phyloP scores from a whole-genome alignment of 2,113 vertebrate genomes.

The Colinus virginianus region DNA sequence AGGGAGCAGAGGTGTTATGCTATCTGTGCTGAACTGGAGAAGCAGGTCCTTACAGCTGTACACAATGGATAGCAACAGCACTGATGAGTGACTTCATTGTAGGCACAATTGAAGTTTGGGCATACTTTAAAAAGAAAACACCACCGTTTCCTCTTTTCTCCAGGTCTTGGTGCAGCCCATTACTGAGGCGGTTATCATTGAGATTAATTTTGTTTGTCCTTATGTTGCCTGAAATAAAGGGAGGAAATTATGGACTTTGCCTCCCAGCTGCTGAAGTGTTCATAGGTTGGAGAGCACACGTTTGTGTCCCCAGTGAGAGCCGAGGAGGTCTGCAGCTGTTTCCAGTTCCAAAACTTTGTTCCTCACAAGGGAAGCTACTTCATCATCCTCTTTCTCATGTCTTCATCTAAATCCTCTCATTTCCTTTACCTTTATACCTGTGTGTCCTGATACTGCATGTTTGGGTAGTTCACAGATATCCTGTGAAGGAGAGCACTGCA shows the following conservation, averaged over 20 bases:
- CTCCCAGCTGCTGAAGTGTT: not conserved
- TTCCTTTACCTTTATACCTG: not conserved
- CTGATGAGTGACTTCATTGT: not conserved
- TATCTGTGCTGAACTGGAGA: rapidly evolving
- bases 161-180: not conserved
- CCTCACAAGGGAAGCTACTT: not conserved
- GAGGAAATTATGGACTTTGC: not conserved
- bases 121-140: not conserved
- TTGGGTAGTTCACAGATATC: not conserved
- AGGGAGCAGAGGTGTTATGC: rapidly evolving
- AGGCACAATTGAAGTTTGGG: not conserved
- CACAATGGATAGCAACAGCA: rapidly evolving
- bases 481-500: rapidly evolving
- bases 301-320: not conserved
- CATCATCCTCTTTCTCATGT: not conserved
- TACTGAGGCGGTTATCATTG: not conserved
- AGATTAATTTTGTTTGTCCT: not conserved
- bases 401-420: not conserved
- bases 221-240: not conserved
- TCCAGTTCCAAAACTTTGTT: not conserved
- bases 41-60: not conserved
- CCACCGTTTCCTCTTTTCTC: rapidly evolving
- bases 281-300: not conserved
- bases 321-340: not conserved
- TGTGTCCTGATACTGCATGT: rapidly evolving